Evolutionary conservation across 2,113 vertebrate species (phyloP).

Genomic region (Typhlomys cinereus): DNA sequence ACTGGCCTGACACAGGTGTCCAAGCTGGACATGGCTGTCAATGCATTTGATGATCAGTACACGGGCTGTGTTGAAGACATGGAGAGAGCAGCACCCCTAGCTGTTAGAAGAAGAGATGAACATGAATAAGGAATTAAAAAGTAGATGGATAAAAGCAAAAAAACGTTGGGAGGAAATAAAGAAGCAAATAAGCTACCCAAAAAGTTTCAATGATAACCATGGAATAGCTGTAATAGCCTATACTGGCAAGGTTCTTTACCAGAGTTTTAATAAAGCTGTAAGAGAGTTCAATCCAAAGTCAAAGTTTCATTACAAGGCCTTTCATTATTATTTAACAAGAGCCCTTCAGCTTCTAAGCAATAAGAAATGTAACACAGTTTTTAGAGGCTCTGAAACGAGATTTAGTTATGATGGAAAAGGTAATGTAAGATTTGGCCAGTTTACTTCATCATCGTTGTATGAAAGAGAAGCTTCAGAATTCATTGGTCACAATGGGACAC

Average conservation of each 20-base stretch:
- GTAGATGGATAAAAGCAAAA: not conserved
- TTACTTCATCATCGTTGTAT: not conserved
- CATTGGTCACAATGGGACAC: not conserved
- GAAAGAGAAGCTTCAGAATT: not conserved
- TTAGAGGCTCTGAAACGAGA: not conserved
- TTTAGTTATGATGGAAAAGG: not conserved
- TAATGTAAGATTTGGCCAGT: constrained; percentile 40
- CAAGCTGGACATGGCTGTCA: not conserved
- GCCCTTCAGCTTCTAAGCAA: constrained; percentile 45
- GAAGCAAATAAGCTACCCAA: not conserved
- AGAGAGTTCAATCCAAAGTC: not conserved
- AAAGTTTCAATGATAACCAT: not conserved
- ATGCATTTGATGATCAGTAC: constrained; percentile 30
- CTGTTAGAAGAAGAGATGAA: constrained; percentile 27
- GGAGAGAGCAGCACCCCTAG: not conserved
- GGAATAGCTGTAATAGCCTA: constrained; percentile 18
- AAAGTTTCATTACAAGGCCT: constrained; percentile 35
- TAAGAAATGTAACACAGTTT: not conserved
- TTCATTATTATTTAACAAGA: constrained; percentile 67
- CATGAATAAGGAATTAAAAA: not conserved
- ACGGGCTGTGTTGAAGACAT: not conserved
- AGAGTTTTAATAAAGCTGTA: not conserved
- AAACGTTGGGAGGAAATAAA: not conserved
- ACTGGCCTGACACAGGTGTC: accelerated
- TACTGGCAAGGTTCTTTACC: not conserved